Percentiles rank a stretch among this genome's conserved stretches.
Evolutionary conservation across 2,797 vertebrate species (phyloP).

Genomic region (Podargus strigoides): DNA sequence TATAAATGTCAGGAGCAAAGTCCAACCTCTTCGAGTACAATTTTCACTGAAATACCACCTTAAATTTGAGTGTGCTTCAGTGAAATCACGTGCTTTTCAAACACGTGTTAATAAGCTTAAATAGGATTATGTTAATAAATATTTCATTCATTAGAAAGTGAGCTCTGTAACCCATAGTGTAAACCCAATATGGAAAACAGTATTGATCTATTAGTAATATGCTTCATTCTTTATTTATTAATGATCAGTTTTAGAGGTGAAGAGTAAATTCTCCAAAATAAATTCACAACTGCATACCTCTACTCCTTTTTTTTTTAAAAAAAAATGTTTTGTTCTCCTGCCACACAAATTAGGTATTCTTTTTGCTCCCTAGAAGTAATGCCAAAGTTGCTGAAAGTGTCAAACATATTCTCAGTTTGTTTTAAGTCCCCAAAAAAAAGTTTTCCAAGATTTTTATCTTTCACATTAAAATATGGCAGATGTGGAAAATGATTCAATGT

Average conservation of each 20-base stretch:
- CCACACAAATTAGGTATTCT: background rate
- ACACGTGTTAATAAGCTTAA: background rate
- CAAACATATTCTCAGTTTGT: background rate
- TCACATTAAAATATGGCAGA: background rate
- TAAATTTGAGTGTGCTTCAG: background rate
- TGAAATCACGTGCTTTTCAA: background rate
- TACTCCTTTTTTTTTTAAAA: background rate
- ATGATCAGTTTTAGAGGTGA: background rate
- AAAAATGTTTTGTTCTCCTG: background rate
- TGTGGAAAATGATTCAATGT: background rate
- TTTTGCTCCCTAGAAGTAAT: background rate
- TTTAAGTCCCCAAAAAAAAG: background rate
- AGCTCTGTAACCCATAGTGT: background rate
- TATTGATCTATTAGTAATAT: conserved; percentile 8
- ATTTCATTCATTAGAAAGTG: conserved; percentile 8
- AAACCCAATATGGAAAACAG: conserved; percentile 1
- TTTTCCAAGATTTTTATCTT: background rate
- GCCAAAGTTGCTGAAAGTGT: background rate
- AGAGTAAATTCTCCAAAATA: background rate
- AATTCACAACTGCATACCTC: background rate
- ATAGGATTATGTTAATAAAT: background rate
- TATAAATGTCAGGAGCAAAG: background rate
- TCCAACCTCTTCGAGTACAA: background rate
- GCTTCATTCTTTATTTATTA: conserved; percentile 18
- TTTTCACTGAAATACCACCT: background rate